A percentile compares a stretch with the other conserved stretches of the same genome.
Conservation (phyloP, 2,113 vertebrate species). For the Pithys albifrons region DNA sequence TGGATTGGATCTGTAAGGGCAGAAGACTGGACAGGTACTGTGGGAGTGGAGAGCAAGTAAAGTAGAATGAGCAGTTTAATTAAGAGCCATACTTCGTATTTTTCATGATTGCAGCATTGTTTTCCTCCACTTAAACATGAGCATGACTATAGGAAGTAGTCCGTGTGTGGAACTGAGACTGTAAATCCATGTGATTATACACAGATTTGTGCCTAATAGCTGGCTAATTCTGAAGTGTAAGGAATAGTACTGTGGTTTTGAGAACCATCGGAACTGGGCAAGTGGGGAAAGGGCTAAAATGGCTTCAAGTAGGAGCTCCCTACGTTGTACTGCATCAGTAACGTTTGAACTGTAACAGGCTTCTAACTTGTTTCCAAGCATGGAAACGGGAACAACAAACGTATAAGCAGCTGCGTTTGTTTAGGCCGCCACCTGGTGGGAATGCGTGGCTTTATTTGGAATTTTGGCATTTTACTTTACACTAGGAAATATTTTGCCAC, state of each 20-base stretch:
- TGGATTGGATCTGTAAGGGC: background rate
- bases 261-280: background rate
- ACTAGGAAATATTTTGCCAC: background rate
- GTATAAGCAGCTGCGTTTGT: rapidly evolving
- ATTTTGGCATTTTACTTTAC: background rate
- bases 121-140: background rate
- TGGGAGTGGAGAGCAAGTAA: background rate
- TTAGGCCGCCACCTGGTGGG: background rate
- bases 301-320: background rate
- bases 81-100: background rate
- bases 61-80: background rate
- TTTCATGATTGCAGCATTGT: background rate
- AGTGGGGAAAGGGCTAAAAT: background rate
- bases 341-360: too few relatives aligned
- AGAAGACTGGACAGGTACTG: too few relatives aligned
- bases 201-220: background rate
- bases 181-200: background rate
- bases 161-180: background rate
- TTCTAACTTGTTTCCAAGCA: background rate
- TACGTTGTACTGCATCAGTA: background rate
- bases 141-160: background rate
- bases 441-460: background rate
- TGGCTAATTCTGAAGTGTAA: background rate
- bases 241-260: background rate
- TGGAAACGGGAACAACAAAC: background rate